Evolutionary conservation across 2,888 invertebrate genomes (phyloP), one percentile per base, ranked within the genome.

Genomic region (Imbricaverruca yamaguchii): DNA sequence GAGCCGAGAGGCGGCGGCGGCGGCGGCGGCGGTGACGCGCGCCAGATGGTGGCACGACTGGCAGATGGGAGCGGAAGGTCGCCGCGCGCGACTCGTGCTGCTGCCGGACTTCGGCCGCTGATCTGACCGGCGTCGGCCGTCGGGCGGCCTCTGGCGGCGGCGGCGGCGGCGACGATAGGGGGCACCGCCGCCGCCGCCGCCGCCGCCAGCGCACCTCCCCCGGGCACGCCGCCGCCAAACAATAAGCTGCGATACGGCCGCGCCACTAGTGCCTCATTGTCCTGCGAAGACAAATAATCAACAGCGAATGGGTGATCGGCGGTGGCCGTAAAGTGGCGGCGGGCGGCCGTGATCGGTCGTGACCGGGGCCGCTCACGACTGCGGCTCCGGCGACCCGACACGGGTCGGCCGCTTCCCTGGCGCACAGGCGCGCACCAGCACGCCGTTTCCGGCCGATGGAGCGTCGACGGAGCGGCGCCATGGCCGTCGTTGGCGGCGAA

Each of bases 281-380:
- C 53, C 53, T 74, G 53, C 74, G 21, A 74, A 53, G 53, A 53
- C 74, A 74, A 74, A 74, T 74, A 74, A 74, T 74, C 74, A 74
- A 74, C 74, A 74, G 74, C 74, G 74, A 74, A 74, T 74, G 74
- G 74, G 53, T 74, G 10, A 74, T 74, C 53, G 25, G 18, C 53
- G 53, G 18, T 53, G 53, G 15, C 53, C 25, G 53, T 74, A 74
- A 74, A 74, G 69, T 23, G 18, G n/a, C 69, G 39, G 13, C 21
- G 23, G 23, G 23, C 65, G 12, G 10, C 65, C n/a, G 8, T 23
- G 65, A 63, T 23, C 18, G 10, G 23, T 39, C 39, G 39, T 39
- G 39, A 39, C 39, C 39, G 39, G 39, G 4, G 39, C 39, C 39
- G 39, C 39, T 39, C 39, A 39, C 39, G 39, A 23, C 3, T 9